Base-by-base conservation (phyloP, 1,140 invertebrate genomes). In the Eulimnadia texana region DNA sequence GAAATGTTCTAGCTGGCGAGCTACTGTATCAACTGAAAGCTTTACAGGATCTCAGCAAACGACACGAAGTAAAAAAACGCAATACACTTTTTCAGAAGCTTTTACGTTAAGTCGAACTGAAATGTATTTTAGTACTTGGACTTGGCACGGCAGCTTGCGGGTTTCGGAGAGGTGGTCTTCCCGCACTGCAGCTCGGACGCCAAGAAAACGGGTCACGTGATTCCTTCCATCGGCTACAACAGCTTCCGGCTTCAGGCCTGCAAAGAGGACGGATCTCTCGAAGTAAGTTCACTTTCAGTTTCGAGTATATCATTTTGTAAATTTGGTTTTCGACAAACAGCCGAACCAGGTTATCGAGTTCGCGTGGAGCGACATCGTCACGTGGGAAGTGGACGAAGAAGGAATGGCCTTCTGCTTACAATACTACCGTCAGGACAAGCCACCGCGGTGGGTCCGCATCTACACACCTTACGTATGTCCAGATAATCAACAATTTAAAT, bases 151-250 rank as follows among this genome's bases (percentile, higher is more conserved):
- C 81, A 86, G 68, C 76, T 97, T 61, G 86, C 87, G 62, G 93
- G 92, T 24, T 96, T 96, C 74, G 90, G 89, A 1, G 86, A 92
- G 68, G 80, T 96, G 20, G 85, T 90, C 29, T 95, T 97, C 76
- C 93, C 93, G 20, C 91, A 94, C 74, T 96, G 93, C 76, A 78
- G 83, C n/a, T 94, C 90, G 76, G 92, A 96, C 77, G 90, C 89
- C 25, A 76, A 90, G 23, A 93, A 93, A 73, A 89, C 90, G 67
- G 91, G 90, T 57, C 90, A 93, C 74, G 90, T 95, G 6, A 80
- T 93, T 49, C 83, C 88, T 2, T 82, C 82, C 16, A 78, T 93
- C 47, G 85, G 86, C 62, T 78, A 80, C 60, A 75, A 76, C 50
- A 80, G 82, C 58, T 84, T 96, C 66, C 88, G 88, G 70, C 74